These are phyloP conservation scores for Drosophila burlai DNA, from an alignment of 1,140 invertebrate species.

Conservation along the genomic window DNA sequence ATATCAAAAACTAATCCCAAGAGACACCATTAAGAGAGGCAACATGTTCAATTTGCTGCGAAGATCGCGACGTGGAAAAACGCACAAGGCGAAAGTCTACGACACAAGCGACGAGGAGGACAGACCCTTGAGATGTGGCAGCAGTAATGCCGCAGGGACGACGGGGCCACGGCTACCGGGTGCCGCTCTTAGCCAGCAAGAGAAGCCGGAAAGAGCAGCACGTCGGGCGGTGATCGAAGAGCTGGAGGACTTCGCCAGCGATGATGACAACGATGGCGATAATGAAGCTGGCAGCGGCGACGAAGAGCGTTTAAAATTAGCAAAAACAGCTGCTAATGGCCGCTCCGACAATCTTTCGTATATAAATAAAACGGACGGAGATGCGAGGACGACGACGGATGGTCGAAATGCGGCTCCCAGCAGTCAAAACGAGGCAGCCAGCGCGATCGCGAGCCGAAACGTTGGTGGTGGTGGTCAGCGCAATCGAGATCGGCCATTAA, in stretches of 20 bases:
- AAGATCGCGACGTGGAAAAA: slow-evolving; percentile 68
- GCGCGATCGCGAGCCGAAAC: slow-evolving; percentile 60
- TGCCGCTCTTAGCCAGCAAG: slow-evolving; percentile 14
- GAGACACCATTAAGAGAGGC: slow-evolving; percentile 12
- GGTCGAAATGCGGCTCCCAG: slow-evolving; percentile 67
- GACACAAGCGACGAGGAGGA: slow-evolving; percentile 66
- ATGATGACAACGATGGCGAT: slow-evolving; percentile 43
- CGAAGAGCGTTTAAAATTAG: slow-evolving; percentile 77
- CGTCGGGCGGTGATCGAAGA: slow-evolving; percentile 74
- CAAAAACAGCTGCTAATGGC: slow-evolving; percentile 81
- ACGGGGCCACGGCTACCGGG: not conserved
- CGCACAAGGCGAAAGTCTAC: slow-evolving; percentile 61
- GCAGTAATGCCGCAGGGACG: slow-evolving; percentile 16
- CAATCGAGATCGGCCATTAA: slow-evolving; percentile 38
- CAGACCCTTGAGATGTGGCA: slow-evolving; percentile 35
- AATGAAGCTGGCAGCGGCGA: slow-evolving; percentile 26
- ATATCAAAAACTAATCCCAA: not conserved
- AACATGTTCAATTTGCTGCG: slow-evolving; percentile 77
- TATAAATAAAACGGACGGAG: slow-evolving; percentile 76
- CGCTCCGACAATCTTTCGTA: slow-evolving; percentile 68
- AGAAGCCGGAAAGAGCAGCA: slow-evolving; percentile 32
- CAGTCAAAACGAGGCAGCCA: slow-evolving; percentile 81
- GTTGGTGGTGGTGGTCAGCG: slow-evolving; percentile 34
- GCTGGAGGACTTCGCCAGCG: slow-evolving; percentile 75
- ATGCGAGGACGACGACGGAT: slow-evolving; percentile 50